phyloP scores from a whole-genome alignment of 2,113 vertebrate species.

The Gila orcuttii region DNA sequence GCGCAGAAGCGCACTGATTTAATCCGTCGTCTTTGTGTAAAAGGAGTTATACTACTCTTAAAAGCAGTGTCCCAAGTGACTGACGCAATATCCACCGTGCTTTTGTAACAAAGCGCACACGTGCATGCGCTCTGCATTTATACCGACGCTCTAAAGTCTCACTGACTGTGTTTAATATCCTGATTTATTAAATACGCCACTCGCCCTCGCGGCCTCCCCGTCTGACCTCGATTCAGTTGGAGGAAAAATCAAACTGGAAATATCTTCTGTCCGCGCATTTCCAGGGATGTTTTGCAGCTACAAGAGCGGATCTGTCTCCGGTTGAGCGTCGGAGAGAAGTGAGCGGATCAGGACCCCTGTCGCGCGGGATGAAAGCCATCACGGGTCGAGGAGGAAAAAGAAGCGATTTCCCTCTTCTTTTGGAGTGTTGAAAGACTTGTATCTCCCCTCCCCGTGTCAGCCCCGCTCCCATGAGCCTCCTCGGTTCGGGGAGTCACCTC shows the following conservation, averaged over 20 bases:
- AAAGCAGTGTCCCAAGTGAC: slow-evolving; percentile 77
- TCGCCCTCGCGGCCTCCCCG: neutral
- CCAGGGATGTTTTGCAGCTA: neutral
- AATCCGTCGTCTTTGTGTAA: slow-evolving; percentile 79
- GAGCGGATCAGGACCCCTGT: slow-evolving; percentile 24
- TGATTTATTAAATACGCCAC: slow-evolving; percentile 16
- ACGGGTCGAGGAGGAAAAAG: slow-evolving; percentile 76
- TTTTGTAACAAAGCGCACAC: slow-evolving; percentile 68
- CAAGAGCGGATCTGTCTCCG: neutral
- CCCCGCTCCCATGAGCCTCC: slow-evolving; percentile 74
- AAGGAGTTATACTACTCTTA: slow-evolving; percentile 74
- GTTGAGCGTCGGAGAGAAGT: neutral
- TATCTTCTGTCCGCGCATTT: neutral
- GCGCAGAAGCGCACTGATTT: slow-evolving; percentile 72
- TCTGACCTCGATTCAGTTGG: neutral
- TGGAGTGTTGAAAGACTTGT: slow-evolving; percentile 74
- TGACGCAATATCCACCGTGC: slow-evolving; percentile 76
- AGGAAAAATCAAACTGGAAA: neutral
- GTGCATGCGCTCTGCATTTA: neutral
- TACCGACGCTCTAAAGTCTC: neutral
- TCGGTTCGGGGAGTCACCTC: slow-evolving; percentile 79
- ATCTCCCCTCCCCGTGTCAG: slow-evolving; percentile 63
- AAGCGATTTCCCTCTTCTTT: slow-evolving; percentile 76
- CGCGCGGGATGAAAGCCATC: slow-evolving; percentile 73
- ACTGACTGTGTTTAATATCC: slow-evolving; percentile 4